These are phyloP conservation scores for Rhombomys opimus DNA, from an alignment of 2,113 vertebrate genomes.

Conservation along the genomic window DNA sequence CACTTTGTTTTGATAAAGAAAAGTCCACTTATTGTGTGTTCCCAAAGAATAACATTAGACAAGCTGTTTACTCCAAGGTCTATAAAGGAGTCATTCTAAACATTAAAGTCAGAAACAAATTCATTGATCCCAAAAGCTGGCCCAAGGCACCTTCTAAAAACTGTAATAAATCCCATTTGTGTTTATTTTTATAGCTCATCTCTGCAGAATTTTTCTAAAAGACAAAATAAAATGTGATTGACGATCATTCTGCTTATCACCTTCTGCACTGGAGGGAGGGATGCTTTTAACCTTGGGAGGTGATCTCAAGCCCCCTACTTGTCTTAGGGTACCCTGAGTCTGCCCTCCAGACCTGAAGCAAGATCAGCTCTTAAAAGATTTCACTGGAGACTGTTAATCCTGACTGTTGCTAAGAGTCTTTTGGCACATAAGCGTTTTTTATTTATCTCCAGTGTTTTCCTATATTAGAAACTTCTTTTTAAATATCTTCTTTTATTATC, in stretches of 20 bases:
- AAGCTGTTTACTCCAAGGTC: conserved; percentile 75
- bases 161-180: conserved; percentile 71
- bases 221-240: conserved; percentile 69
- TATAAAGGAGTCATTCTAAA: conserved; percentile 70
- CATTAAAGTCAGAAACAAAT: conserved; percentile 65
- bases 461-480: conserved; percentile 3
- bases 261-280: background rate
- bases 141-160: conserved; percentile 72
- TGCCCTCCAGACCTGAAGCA: background rate
- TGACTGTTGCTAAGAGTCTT: background rate
- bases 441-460: background rate
- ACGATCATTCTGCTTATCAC: conserved; percentile 28
- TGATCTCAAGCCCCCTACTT: background rate
- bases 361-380: background rate
- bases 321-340: background rate
- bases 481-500: background rate
- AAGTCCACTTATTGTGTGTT: conserved; percentile 68
- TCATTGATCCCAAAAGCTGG: conserved; percentile 70
- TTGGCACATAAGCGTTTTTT: background rate
- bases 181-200: conserved; percentile 79
- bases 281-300: conserved; percentile 65
- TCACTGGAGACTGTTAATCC: background rate
- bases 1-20: conserved; percentile 79
- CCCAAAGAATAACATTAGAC: conserved; percentile 67
- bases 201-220: conserved; percentile 65